A percentile compares a stretch with the other conserved stretches of the same genome.
Evolutionary conservation across 2,888 invertebrate genomes (phyloP).

Genomic region (Agrypnus murinus): DNA sequence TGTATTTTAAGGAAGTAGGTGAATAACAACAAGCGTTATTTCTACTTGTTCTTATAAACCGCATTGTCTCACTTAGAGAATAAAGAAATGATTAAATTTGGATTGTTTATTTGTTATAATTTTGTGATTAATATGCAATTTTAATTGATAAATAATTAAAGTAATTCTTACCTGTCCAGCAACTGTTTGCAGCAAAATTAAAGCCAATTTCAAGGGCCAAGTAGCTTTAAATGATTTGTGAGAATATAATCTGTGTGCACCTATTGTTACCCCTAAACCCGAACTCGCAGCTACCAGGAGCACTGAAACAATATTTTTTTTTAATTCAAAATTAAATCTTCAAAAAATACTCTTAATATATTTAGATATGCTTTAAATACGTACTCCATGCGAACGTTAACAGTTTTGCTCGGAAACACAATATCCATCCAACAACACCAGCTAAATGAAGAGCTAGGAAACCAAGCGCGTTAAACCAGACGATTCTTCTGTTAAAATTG

Average conservation of each 20-base stretch:
- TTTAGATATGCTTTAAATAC: slow-evolving; percentile 54
- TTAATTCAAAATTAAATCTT: slow-evolving; percentile 40
- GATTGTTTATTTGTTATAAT: too few species aligned
- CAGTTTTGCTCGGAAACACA: slow-evolving; percentile 61
- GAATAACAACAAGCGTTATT: not conserved
- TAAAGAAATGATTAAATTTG: slow-evolving; percentile 14
- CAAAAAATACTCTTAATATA: not conserved
- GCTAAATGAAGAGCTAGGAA: slow-evolving; percentile 75
- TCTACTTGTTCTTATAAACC: slow-evolving; percentile 5
- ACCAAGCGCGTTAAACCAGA: slow-evolving; percentile 78
- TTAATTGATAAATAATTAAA: too few species aligned
- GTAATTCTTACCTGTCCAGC: slow-evolving; percentile 81
- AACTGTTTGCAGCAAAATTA: slow-evolving; percentile 80
- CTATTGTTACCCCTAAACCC: slow-evolving; percentile 83
- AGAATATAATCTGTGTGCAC: slow-evolving; percentile 86
- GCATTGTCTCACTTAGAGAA: slow-evolving; percentile 17
- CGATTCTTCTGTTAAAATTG: slow-evolving; percentile 73
- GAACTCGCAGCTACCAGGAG: slow-evolving; percentile 61
- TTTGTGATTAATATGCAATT: too few species aligned
- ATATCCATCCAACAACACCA: slow-evolving; percentile 71
- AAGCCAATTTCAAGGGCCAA: slow-evolving; percentile 75
- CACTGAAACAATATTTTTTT: too few species aligned
- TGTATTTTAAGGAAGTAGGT: slow-evolving; percentile 8
- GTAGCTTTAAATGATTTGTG: slow-evolving; percentile 87
- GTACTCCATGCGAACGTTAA: slow-evolving; percentile 69